Evolutionary conservation across 2,888 invertebrate species (phyloP).

Genomic region (Ditula angustiorana): DNA sequence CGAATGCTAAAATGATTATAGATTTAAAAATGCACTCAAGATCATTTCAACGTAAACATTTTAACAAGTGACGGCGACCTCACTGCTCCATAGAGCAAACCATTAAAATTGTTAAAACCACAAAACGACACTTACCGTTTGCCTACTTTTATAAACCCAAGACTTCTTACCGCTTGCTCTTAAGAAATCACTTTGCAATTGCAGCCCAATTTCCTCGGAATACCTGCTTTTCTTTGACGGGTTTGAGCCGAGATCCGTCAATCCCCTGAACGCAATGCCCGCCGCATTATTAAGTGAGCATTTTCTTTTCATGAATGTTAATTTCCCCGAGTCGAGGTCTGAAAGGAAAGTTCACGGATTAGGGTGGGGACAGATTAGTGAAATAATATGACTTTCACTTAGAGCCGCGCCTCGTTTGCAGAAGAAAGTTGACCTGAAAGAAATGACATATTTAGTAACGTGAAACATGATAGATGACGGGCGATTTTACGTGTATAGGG

Average conservation of each 20-base stretch:
- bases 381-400: conserved; percentile 15
- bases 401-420: not conserved
- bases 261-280: not conserved
- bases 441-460: not conserved
- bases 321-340: conserved; percentile 11
- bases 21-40: too few species aligned
- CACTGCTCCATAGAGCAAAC: not conserved
- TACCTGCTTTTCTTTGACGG: conserved; percentile 3
- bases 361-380: conserved; percentile 13
- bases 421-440: not conserved
- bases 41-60: too few species aligned
- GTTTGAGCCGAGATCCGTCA: not conserved
- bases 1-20: too few species aligned
- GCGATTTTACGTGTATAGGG: not conserved
- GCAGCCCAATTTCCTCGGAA: not conserved
- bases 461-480: not conserved
- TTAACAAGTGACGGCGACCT: not conserved
- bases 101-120: not conserved
- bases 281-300: conserved; percentile 18
- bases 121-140: not conserved
- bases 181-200: conserved; percentile 1
- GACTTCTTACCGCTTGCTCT: not conserved
- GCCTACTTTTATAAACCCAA: not conserved
- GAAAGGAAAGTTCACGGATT: conserved; percentile 18
- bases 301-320: conserved; percentile 38